Evolutionary conservation across 2,797 vertebrate species (phyloP), one percentile per base, ranked within the genome.

Genomic region (Setipinna tenuifilis): DNA sequence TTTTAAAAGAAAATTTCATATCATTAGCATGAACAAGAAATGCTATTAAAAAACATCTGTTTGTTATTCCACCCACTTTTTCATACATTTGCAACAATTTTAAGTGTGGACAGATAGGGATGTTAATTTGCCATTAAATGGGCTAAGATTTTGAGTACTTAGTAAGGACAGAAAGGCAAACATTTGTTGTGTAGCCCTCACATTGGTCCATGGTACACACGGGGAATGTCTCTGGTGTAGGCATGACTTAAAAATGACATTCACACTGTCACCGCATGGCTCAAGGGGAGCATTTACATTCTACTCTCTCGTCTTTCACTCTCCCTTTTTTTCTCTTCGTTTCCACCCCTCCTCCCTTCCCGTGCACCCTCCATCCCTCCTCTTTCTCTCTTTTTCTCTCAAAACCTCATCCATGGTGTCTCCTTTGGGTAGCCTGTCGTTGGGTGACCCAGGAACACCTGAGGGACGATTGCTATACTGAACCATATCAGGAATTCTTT

Each of bases 401-500:
- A 3, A 78, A 78, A 41, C 41, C 28, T 78, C 71, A 78, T 78
- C 44, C 71, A 78, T 31, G 6, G 14, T 31, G 35, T 44, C 81
- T 57, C 59, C 78, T 87, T 82, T 48, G 54, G 68, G 31, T 78
- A 78, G 71, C 35, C 16, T 9, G 17, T 19, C 83, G 65, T 80
- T 65, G 82, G 89, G 87, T 90, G 90, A 90, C 88, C 91, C 87
- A 65, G 86, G 75, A 10, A 88, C 87, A 82, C 68, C 85, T 46
- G 85, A 83, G 90, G 88, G 90, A 86, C 88, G 83, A 91, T 90
- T 90, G 89, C 88, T 83, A 86, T 68, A 1, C 87, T 86, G 23
- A 83, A 88, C 91, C 87, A 75, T 83, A 90, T 93, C 89, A 85
- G 88, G 91, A 91, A 92, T 92, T 86, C 91, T 87, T 9, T 81